Evolutionary conservation across 2,888 invertebrate species (phyloP), one percentile per base, ranked within the genome.

Genomic region (Tachina lurida): DNA sequence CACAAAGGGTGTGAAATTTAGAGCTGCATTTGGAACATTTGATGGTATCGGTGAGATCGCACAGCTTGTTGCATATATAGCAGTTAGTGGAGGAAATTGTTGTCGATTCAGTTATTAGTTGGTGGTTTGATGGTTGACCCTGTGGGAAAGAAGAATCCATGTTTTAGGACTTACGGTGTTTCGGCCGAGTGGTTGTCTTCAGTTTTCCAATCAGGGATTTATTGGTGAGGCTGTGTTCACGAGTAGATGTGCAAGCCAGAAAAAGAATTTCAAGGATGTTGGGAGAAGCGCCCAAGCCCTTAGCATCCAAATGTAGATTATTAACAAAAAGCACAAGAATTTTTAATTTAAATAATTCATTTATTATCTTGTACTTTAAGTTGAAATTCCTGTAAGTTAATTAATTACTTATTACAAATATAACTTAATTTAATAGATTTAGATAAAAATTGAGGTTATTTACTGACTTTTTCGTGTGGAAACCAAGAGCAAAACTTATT

Each of bases 61-160:
- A 31, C 31, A 4, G 31, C 31, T 31, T 31, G 31, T 31, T 31
- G 31, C 31, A 31, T 31, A 31, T 75, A 45, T 65, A 10, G 8
- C 75, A 75, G 10, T 63, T 75, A 41, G 12, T 3, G 9, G 63
- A 12, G 52, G 63, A 54, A 43, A 31, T 31, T 31, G n/a, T n/a
- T 9, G 39, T 31, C 31, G 31, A 31, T 31, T 31, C 31, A 52
- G 52, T 41, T 12, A 9, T 63, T 74, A 17, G 7, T 58, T 56
- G 58, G 13, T 4, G 19, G 10, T 47, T 31, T 56, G 49, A 67
- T 67, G 47, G 47, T 76, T 76, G 67, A 76, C 56, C 54, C 67
- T 58, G 76, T 76, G 39, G 49, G 62, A 62, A 67, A 47, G 73
- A 17, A 73, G 49, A 49, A 60, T 73, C 58, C 73, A 73, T 73